A percentile compares a stretch with the other conserved stretches of the same genome.
Evolutionary conservation across 2,888 invertebrate species (phyloP).

Genomic region (Dynastes grantii): DNA sequence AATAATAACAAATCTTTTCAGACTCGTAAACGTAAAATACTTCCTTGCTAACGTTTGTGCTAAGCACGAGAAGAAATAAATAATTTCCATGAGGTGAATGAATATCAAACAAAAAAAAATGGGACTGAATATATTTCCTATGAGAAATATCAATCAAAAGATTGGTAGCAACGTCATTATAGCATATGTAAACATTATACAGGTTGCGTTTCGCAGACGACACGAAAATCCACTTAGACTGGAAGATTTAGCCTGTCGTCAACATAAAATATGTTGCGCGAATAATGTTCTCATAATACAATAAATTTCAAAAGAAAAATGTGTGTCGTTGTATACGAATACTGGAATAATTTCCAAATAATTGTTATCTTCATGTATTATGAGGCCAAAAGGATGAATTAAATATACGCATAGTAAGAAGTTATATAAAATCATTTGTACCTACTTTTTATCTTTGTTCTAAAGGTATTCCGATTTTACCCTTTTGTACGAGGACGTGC

Average conservation of each 20-base stretch:
- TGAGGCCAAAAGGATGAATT: not conserved
- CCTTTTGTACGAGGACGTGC: conserved; percentile 31
- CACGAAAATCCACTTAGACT: conserved; percentile 10
- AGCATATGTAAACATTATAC: conserved; percentile 14
- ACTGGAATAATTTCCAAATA: too few species aligned
- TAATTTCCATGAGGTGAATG: too few species aligned
- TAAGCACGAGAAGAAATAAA: too few species aligned
- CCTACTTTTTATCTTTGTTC: not conserved
- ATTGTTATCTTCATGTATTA: not conserved
- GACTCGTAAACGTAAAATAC: too few species aligned
- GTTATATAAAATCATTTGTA: not conserved
- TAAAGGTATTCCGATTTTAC: conserved; percentile 17
- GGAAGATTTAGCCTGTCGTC: not conserved
- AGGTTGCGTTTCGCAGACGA: not conserved
- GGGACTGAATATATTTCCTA: too few species aligned
- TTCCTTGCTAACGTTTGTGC: too few species aligned
- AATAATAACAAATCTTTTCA: too few species aligned
- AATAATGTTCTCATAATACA: too few species aligned
- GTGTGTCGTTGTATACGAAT: too few species aligned
- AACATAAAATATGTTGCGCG: not conserved
- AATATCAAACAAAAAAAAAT: too few species aligned
- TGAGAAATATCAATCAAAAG: conserved; percentile 27
- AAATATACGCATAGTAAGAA: too few species aligned
- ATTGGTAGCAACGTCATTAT: not conserved
- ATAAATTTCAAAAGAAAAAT: too few species aligned